Conservation (phyloP, 2,797 vertebrate genomes). For the Gymnothorax javanicus region DNA sequence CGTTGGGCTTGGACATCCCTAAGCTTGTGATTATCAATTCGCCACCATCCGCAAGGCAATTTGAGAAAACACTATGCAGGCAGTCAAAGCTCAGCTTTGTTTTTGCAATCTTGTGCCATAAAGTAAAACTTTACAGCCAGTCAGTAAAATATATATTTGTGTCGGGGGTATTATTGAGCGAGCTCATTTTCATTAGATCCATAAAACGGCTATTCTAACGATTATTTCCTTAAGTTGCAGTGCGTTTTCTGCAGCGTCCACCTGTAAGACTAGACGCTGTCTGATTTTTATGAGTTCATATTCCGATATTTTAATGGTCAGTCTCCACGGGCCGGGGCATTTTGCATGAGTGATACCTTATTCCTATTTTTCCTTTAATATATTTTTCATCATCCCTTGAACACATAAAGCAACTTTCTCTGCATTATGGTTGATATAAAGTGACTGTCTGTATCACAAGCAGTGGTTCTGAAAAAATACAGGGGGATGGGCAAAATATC, state of each 20-base stretch:
- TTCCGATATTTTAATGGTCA: slow-evolving; percentile 44
- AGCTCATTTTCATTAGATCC: slow-evolving; percentile 42
- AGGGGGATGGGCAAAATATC: too few species aligned
- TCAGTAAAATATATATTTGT: slow-evolving; percentile 66
- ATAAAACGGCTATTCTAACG: slow-evolving; percentile 38
- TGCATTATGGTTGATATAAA: neutral
- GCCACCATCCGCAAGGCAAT: slow-evolving; percentile 58
- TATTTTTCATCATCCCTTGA: slow-evolving; percentile 36
- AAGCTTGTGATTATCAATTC: slow-evolving; percentile 55
- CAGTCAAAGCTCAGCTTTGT: slow-evolving; percentile 57
- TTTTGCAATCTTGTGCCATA: slow-evolving; percentile 65
- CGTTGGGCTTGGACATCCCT: neutral
- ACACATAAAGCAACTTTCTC: neutral
- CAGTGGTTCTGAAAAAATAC: neutral
- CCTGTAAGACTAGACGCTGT: neutral
- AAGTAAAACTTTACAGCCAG: slow-evolving; percentile 66
- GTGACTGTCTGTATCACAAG: neutral
- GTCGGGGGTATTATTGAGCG: slow-evolving; percentile 45
- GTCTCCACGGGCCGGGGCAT: slow-evolving; percentile 29
- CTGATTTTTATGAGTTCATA: slow-evolving; percentile 39
- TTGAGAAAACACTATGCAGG: slow-evolving; percentile 46
- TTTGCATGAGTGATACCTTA: slow-evolving; percentile 21
- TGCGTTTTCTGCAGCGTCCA: slow-evolving; percentile 36
- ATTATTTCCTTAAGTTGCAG: slow-evolving; percentile 58
- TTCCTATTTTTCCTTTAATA: slow-evolving; percentile 10